Evolutionary conservation across 2,113 vertebrate species (phyloP).

Genomic region (Sylvilagus bachmani): DNA sequence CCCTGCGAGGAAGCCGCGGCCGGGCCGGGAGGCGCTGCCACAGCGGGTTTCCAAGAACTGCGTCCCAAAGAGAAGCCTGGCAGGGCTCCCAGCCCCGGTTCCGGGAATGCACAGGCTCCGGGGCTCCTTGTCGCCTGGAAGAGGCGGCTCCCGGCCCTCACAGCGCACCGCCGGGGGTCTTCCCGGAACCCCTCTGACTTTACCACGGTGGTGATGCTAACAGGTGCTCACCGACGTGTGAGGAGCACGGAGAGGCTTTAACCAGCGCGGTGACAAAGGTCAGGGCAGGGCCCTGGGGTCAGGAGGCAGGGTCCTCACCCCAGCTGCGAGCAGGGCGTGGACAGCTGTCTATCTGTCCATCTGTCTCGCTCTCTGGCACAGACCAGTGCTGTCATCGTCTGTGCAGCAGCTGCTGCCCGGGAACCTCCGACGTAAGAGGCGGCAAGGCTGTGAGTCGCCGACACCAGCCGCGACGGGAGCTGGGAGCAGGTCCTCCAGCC

Average conservation of each 20-base stretch:
- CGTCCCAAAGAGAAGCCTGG: too few species aligned
- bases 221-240: neutral
- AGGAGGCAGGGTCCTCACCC: too few species aligned
- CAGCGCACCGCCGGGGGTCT: too few species aligned
- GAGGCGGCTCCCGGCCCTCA: neutral
- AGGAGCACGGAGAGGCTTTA: neutral
- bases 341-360: neutral
- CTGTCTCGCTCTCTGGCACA: rapidly evolving
- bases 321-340: neutral
- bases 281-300: too few species aligned
- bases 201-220: neutral
- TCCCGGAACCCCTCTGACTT: rapidly evolving
- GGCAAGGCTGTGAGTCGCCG: rapidly evolving
- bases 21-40: neutral
- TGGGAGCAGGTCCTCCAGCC: rapidly evolving
- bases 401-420: neutral
- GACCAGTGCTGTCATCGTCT: neutral
- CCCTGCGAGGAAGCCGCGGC: rapidly evolving
- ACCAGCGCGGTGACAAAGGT: rapidly evolving
- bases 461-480: neutral
- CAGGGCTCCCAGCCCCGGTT: rapidly evolving
- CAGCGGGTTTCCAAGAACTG: neutral
- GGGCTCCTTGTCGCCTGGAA: rapidly evolving
- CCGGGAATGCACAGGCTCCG: neutral
- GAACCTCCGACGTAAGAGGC: neutral